Evolutionary conservation across 2,113 vertebrate species (phyloP), one percentile per base, ranked within the genome.

Genomic region (Dendropsophus ebraccatus): DNA sequence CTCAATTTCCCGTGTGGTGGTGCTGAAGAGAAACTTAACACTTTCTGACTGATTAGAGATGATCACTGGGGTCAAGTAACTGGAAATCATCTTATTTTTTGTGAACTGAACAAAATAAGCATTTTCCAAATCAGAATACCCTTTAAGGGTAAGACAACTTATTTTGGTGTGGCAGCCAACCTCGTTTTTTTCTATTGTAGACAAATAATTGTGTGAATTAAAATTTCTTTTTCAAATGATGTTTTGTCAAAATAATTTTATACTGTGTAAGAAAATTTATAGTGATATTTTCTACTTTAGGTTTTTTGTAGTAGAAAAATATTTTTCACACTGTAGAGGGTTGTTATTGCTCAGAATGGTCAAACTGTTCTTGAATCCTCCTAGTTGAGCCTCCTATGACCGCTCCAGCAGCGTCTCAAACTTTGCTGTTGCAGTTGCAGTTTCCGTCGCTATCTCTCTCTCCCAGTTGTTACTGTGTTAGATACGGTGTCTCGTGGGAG

Each of bases 391-490:
- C 32, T 14, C 17, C 32, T 67, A 32, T 1, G 13, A 67, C 1
- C 6, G 67, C 30, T 10, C 3, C 32, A 1, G 28, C 13, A 67
- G 28, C 13, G 0, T 17, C 62, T 62, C n/a, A n/a, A n/a, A n/a
- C 8, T 3, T 41, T 41, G 41, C 41, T 41, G 8, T 41, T 41
- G 41, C 41, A 41, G 41, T 41, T 23, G 13, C 2, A 13, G 3
- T 8, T 37, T 21, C 19, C 1, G 13, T 35, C 7, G 2, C 30
- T 69, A 70, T 70, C 32, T 37, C 67, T 11, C 19, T 37, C 19
- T 4, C 14, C 35, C 67, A 37, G 67, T 70, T 74, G 65, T 74
- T 45, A 14, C 70, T n/a, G n/a, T n/a, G n/a, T 74, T 74, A 74
- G 72, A 74, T 47, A 47, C 16, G 72, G 72, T 25, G 32, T 21